A percentile compares a stretch with the other conserved stretches of the same genome.
Conservation (phyloP, 2,888 invertebrate genomes). For the Nephrotoma flavescens region DNA sequence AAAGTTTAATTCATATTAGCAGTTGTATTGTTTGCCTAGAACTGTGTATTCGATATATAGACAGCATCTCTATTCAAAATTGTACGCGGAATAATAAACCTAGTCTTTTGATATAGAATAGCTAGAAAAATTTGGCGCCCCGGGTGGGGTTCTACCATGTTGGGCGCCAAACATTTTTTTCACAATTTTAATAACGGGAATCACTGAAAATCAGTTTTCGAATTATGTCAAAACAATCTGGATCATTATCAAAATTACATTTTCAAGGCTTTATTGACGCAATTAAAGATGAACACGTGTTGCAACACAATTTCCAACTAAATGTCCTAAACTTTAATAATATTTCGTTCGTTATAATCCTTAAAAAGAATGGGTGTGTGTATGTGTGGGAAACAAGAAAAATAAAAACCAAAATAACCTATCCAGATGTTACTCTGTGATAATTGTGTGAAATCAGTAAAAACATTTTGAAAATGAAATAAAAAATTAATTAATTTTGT, state of each 20-base stretch:
- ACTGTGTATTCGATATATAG: background rate
- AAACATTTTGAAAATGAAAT: background rate
- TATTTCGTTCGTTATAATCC: background rate
- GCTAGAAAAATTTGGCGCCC: background rate
- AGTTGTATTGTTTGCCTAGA: background rate
- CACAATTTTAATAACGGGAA: background rate
- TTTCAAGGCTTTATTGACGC: background rate
- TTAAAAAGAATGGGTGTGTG: background rate
- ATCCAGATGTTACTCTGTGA: background rate
- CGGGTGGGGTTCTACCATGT: background rate
- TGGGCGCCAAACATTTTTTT: background rate
- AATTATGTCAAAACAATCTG: background rate
- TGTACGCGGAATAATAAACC: background rate
- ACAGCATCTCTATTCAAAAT: background rate
- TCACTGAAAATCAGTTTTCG: background rate
- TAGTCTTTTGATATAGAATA: background rate
- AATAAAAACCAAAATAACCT: background rate
- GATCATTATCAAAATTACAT: background rate
- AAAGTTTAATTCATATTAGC: background rate
- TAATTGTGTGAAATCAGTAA: background rate
- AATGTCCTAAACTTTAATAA: background rate
- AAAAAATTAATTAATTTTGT: constrained; percentile 4
- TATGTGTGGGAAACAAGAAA: background rate
- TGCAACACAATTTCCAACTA: background rate
- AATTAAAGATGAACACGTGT: background rate